Conservation (phyloP, 2,888 invertebrate genomes). For the Diplazon laetatorius region DNA sequence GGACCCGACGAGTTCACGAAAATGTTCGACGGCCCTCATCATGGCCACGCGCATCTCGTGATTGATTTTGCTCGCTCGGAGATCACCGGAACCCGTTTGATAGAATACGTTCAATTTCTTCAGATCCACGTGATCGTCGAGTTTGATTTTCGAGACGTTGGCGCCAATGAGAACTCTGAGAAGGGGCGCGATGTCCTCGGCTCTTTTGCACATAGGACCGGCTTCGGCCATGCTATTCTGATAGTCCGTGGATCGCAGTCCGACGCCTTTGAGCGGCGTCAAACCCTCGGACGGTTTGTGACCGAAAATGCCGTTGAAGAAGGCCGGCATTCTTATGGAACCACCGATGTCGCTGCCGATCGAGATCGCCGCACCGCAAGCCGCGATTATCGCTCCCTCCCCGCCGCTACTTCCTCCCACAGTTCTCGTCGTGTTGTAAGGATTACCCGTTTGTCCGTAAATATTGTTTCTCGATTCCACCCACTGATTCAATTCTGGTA, state of each 20-base stretch:
- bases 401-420: slow-evolving; percentile 97
- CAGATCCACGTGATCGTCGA: slow-evolving; percentile 86
- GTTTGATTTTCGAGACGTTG: slow-evolving; percentile 83
- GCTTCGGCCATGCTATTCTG: slow-evolving; percentile 90
- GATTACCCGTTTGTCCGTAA: slow-evolving; percentile 95
- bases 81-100: slow-evolving; percentile 89
- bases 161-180: slow-evolving; percentile 87
- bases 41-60: slow-evolving; percentile 87
- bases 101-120: slow-evolving; percentile 89
- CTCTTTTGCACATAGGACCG: slow-evolving; percentile 92
- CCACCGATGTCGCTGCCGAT: slow-evolving; percentile 98
- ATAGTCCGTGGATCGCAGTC: slow-evolving; percentile 86
- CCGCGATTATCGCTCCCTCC: slow-evolving; percentile 89
- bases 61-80: slow-evolving; percentile 88
- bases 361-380: slow-evolving; percentile 92
- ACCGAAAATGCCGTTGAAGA: slow-evolving; percentile 94
- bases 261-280: slow-evolving; percentile 85
- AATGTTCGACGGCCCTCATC: slow-evolving; percentile 83
- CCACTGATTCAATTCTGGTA: slow-evolving; percentile 97
- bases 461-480: slow-evolving; percentile 94
- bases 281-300: slow-evolving; percentile 90
- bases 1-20: slow-evolving; percentile 78
- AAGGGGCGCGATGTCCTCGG: slow-evolving; percentile 91
- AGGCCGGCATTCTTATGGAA: slow-evolving; percentile 95
- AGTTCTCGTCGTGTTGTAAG: slow-evolving; percentile 92